phyloP scores from a whole-genome alignment of 2,113 vertebrate species.

The Columba livia region DNA sequence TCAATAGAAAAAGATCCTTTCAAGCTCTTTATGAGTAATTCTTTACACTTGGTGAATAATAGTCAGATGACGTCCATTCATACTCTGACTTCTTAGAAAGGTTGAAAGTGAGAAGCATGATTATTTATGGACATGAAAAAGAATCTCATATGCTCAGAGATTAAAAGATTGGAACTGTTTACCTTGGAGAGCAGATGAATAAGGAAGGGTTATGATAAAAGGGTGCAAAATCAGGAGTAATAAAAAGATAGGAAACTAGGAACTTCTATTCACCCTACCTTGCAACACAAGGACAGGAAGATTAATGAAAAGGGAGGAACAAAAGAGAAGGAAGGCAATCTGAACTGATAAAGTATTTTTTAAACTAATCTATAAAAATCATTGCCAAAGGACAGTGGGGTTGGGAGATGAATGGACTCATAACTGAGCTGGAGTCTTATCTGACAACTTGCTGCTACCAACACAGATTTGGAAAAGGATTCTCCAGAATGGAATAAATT shows the following conservation, averaged over 20 bases:
- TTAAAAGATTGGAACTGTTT: slow-evolving; percentile 6
- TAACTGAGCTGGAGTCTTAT: not conserved
- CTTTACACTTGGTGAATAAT: slow-evolving; percentile 8
- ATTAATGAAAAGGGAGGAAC: not conserved
- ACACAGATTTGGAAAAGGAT: not conserved
- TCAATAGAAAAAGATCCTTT: slow-evolving; percentile 32
- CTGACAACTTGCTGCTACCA: not conserved
- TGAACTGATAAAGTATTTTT: not conserved
- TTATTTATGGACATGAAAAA: slow-evolving; percentile 2
- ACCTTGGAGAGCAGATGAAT: not conserved
- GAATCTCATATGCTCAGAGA: not conserved
- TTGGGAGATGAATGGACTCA: not conserved
- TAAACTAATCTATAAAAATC: not conserved
- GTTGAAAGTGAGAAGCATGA: not conserved
- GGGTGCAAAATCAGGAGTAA: not conserved
- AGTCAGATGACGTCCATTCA: slow-evolving; percentile 35
- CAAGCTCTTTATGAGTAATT: slow-evolving; percentile 3
- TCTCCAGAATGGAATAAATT: not conserved
- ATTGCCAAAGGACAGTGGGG: not conserved
- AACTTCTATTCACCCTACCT: not conserved
- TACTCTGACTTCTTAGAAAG: slow-evolving; percentile 11
- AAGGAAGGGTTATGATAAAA: not conserved
- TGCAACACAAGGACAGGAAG: not conserved
- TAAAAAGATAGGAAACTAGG: not conserved
- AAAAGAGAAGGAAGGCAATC: not conserved